Evolutionary conservation across 2,797 vertebrate genomes (phyloP).

Genomic region (Peromyscus nudipes): DNA sequence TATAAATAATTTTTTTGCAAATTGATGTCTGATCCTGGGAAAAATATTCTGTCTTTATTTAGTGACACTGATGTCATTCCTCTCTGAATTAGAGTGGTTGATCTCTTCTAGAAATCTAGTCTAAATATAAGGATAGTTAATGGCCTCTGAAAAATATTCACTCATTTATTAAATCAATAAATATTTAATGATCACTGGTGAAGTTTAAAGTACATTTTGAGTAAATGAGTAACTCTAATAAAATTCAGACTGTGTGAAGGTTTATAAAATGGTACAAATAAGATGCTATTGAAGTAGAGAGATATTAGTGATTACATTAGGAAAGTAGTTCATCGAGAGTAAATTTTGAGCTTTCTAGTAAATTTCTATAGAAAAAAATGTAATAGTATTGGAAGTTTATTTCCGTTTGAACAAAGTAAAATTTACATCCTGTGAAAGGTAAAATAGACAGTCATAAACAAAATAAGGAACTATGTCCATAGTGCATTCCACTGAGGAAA

Average conservation of each 20-base stretch:
- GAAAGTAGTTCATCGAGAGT: conserved; percentile 1
- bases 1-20: conserved; percentile 42
- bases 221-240: conserved; percentile 42
- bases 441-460: not conserved
- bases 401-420: conserved; percentile 18
- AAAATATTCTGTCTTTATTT: not conserved
- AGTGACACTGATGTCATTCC: not conserved
- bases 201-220: conserved; percentile 31
- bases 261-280: conserved; percentile 1
- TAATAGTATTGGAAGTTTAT: conserved; percentile 26
- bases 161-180: conserved; percentile 53
- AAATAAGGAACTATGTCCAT: not conserved
- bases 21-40: not conserved
- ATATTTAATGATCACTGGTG: conserved; percentile 4
- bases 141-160: conserved; percentile 24
- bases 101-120: not conserved
- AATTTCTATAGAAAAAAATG: conserved; percentile 46
- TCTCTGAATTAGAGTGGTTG: not conserved
- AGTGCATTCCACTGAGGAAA: not conserved
- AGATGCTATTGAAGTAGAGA: not conserved
- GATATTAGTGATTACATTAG: conserved; percentile 4
- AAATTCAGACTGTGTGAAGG: conserved; percentile 33
- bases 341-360: conserved; percentile 38
- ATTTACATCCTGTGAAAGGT: not conserved
- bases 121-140: conserved; percentile 10